phyloP scores from a whole-genome alignment of 2,888 invertebrate species.

The Odontothrips loti region DNA sequence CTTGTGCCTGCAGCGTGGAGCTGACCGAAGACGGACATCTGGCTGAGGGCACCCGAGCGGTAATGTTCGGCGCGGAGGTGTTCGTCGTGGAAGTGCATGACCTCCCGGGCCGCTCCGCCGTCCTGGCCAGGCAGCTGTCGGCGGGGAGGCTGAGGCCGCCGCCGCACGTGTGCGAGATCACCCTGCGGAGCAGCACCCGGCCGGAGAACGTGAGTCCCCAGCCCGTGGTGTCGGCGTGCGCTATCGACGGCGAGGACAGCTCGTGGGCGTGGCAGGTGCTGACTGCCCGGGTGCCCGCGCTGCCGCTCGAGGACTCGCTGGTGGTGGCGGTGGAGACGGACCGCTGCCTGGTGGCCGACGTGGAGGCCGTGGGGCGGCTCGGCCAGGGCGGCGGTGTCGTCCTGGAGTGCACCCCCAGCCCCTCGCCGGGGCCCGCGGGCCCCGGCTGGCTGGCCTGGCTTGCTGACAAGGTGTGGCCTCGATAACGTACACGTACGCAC shows the following conservation, averaged over 20 bases:
- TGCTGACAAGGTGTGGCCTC: neutral
- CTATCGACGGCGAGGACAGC: neutral
- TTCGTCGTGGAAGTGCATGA: constrained; percentile 13
- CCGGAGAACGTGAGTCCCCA: neutral
- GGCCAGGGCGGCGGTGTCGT: neutral
- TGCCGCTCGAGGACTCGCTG: neutral
- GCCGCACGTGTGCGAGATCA: neutral
- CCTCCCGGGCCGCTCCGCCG: neutral
- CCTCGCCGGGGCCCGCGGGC: neutral
- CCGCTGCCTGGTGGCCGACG: neutral
- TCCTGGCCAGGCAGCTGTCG: neutral
- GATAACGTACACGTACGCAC: neutral
- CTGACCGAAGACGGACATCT: neutral
- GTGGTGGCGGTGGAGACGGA: neutral
- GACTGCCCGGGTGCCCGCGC: neutral
- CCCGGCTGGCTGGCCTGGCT: constrained; percentile 12
- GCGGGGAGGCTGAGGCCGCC: neutral
- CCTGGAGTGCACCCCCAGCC: neutral
- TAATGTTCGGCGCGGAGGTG: neutral
- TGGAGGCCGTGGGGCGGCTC: neutral
- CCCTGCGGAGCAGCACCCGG: neutral
- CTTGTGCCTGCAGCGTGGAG: neutral
- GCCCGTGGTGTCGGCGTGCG: neutral
- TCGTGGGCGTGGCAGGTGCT: neutral
- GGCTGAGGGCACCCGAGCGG: neutral